These are phyloP conservation scores for Pelvicachromis taeniatus DNA, from an alignment of 2,113 vertebrate genomes.

Conservation along the genomic window DNA sequence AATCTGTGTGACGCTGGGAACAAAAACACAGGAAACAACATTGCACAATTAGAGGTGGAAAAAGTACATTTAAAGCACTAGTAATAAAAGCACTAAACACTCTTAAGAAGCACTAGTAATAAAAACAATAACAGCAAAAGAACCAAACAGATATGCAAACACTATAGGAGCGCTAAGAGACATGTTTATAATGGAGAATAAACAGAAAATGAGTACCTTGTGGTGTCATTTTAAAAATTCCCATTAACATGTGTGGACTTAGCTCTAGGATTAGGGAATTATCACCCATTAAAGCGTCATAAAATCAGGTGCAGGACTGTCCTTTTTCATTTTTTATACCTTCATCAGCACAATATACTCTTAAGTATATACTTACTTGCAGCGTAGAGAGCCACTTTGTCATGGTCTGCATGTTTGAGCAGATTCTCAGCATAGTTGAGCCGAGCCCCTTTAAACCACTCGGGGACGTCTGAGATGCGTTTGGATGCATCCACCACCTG, in stretches of 20 bases:
- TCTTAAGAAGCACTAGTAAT: not conserved
- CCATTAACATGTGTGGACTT: not conserved
- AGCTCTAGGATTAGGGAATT: rapidly evolving
- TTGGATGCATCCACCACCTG: slow-evolving; percentile 89
- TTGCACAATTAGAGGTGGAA: not conserved
- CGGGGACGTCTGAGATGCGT: slow-evolving; percentile 83
- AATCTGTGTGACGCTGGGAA: not conserved
- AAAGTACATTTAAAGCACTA: not conserved
- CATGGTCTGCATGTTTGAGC: slow-evolving; percentile 84
- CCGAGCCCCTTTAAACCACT: slow-evolving; percentile 91
- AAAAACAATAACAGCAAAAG: not conserved
- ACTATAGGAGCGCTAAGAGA: not conserved
- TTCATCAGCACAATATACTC: not conserved
- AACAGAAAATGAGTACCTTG: not conserved
- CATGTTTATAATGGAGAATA: not conserved
- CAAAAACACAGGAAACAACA: not conserved
- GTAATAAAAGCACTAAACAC: not conserved
- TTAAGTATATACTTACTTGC: slow-evolving; percentile 77
- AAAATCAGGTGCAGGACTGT: not conserved
- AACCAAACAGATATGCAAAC: not conserved
- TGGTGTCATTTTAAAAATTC: not conserved
- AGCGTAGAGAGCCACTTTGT: slow-evolving; percentile 89
- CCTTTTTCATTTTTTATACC: not conserved
- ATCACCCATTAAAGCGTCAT: not conserved
- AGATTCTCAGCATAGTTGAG: slow-evolving; percentile 96